Percentiles rank a stretch among this genome's conserved stretches.
phyloP scores from a whole-genome alignment of 2,888 invertebrate species.

The Luperina nickerlii region DNA sequence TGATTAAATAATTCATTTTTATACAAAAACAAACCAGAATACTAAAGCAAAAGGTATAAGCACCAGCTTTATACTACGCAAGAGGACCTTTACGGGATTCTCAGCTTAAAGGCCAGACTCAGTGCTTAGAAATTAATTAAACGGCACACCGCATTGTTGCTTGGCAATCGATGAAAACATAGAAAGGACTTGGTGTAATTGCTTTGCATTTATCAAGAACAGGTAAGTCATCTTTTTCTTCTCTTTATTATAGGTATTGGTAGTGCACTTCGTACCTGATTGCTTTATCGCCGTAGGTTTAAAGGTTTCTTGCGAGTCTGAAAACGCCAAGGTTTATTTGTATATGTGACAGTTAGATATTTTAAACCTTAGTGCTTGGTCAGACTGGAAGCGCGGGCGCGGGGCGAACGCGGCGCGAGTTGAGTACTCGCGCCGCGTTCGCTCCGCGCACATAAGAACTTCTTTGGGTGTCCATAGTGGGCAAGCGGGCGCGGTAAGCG shows the following conservation, averaged over 20 bases:
- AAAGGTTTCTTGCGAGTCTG: too few species aligned
- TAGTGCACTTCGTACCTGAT: neutral
- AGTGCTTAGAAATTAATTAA: slow-evolving; percentile 39
- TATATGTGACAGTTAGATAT: too few species aligned
- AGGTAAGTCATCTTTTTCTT: neutral
- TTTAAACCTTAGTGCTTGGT: too few species aligned
- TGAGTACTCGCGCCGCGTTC: too few species aligned
- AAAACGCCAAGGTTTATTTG: too few species aligned
- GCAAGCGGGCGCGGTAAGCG: too few species aligned
- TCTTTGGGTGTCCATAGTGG: too few species aligned
- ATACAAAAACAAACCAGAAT: neutral
- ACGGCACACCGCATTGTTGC: slow-evolving; percentile 26
- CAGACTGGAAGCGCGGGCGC: too few species aligned
- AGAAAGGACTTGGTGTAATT: slow-evolving; percentile 9
- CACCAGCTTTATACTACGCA: neutral
- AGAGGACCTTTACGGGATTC: slow-evolving; percentile 27
- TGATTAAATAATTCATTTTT: neutral
- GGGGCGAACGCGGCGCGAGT: too few species aligned
- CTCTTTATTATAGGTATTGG: neutral
- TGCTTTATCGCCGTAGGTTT: too few species aligned
- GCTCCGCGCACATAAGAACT: too few species aligned
- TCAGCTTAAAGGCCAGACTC: slow-evolving; percentile 21
- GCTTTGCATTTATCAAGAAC: neutral
- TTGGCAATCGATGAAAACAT: slow-evolving; percentile 22
- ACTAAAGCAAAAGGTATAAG: neutral